Base-by-base conservation (phyloP, 64 coral and sea anemone genomes). In the Platygyra sinensis region DNA sequence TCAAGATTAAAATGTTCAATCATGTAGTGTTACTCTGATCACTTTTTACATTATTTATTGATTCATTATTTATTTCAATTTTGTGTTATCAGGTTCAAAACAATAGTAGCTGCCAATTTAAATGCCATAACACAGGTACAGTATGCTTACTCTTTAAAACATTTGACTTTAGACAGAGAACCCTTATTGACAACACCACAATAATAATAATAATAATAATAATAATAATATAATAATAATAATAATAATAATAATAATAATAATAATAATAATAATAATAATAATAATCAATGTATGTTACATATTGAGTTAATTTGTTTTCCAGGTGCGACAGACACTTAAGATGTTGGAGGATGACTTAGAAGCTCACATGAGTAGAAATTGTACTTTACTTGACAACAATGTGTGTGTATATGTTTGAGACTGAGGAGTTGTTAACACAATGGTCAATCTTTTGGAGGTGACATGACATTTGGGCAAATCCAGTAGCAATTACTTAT, bases 101-200 rank as follows among this genome's bases (percentile, higher is more conserved):
- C 67, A 61, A 92, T 92, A 79, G 82, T 92, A 78, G 75, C 90
- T 52, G 90, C 83, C 31, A 92, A 92, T 87, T 77, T 92, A 79
- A 86, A 92, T 39, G 90, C 83, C 11, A 92, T 92, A 61, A 72
- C 90, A 69, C 90, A 92, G 90, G 89, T 91, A n/a, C n/a, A n/a
- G n/a, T n/a, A 86, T 62, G 71, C 24, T n/a, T 67, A 24, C 14
- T 76, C 29, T 24, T 25, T 69, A 8, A 69, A 5, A 11, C 10
- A 27, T 11, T 20, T 7, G 8, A 67, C 10, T 11, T 10, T 8
- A n/a, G 24, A 69, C 7, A 2, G 22, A 11, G 10, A 69, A 69
- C 20, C 25, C 3, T 69, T n/a, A 69, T 0, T 29, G 7, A 25
- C 25, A 27, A 28, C 25, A 27, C 7, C 65, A 8, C 10, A 38